A percentile compares a stretch with the other conserved stretches of the same genome.
Conservation (phyloP, 2,888 invertebrate species). For the Drosophila colorata region DNA sequence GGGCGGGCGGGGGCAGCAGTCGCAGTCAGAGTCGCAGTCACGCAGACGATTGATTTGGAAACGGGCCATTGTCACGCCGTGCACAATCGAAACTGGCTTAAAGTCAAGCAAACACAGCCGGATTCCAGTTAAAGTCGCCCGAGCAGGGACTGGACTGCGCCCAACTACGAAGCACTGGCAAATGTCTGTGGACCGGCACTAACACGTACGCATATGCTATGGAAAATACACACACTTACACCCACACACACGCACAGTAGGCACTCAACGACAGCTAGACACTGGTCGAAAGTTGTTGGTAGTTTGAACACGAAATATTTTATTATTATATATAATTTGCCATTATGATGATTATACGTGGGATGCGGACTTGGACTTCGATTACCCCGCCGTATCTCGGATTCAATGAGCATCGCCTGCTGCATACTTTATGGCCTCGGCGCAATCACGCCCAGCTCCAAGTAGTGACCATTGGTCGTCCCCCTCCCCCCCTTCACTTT, state of each 20-base stretch:
- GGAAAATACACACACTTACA: constrained; percentile 38
- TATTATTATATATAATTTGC: constrained; percentile 82
- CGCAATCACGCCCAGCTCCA: constrained; percentile 54
- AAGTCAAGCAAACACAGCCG: constrained; percentile 34
- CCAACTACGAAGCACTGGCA: not conserved
- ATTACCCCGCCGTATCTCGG: constrained; percentile 6
- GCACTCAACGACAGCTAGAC: constrained; percentile 1
- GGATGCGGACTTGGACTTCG: constrained; percentile 36
- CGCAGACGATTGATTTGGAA: constrained; percentile 77
- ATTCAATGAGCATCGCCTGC: constrained; percentile 48
- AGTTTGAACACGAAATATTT: constrained; percentile 81
- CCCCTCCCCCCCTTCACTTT: not conserved
- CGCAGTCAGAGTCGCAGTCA: constrained; percentile 50
- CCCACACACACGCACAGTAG: constrained; percentile 16
- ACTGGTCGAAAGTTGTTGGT: constrained; percentile 51
- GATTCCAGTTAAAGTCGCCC: constrained; percentile 20
- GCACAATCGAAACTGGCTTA: constrained; percentile 52
- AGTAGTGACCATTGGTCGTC: constrained; percentile 12
- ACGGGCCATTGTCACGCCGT: constrained; percentile 75
- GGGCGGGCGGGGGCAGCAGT: not conserved
- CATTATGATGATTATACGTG: constrained; percentile 80
- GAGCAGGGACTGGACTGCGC: not conserved
- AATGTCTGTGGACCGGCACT: constrained; percentile 43
- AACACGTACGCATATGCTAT: constrained; percentile 72
- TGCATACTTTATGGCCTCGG: constrained; percentile 75